Conservation (phyloP, 2,888 invertebrate genomes). For the Linnaemya tessellans region DNA sequence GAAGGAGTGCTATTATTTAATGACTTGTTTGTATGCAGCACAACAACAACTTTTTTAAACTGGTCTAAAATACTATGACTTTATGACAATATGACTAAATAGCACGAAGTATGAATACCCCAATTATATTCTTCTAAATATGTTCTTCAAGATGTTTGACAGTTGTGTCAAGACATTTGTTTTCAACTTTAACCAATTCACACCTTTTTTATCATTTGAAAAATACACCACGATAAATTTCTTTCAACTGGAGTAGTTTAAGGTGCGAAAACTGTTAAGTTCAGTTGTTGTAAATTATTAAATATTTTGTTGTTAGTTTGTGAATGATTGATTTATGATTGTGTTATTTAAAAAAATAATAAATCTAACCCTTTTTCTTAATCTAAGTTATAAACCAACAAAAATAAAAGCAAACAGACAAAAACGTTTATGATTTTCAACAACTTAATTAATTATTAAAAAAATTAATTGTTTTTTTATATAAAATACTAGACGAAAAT, state of each 20-base stretch:
- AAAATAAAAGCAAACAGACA: neutral
- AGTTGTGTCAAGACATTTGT: conserved; percentile 60
- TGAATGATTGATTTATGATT: conserved; percentile 52
- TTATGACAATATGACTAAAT: no score
- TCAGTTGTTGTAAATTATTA: conserved; percentile 1
- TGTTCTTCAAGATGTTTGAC: no score
- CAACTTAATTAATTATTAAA: conserved; percentile 45
- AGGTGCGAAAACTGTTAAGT: conserved; percentile 1
- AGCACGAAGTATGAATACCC: no score
- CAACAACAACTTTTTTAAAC: no score
- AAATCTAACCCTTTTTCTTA: conserved; percentile 36
- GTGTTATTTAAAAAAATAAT: conserved; percentile 2
- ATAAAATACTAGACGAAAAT: neutral
- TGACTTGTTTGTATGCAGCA: no score
- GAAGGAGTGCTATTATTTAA: no score
- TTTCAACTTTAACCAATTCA: conserved; percentile 17
- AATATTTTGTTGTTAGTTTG: neutral
- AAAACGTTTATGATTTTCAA: conserved; percentile 25
- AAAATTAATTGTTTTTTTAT: conserved; percentile 9
- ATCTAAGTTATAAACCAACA: conserved; percentile 28
- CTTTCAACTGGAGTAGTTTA: conserved; percentile 11
- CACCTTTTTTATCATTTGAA: conserved; percentile 49
- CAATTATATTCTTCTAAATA: no score
- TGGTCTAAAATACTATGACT: no score
- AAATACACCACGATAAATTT: neutral